These are phyloP conservation scores for Argya squamiceps DNA, from an alignment of 2,797 vertebrate genomes.

Conservation along the genomic window DNA sequence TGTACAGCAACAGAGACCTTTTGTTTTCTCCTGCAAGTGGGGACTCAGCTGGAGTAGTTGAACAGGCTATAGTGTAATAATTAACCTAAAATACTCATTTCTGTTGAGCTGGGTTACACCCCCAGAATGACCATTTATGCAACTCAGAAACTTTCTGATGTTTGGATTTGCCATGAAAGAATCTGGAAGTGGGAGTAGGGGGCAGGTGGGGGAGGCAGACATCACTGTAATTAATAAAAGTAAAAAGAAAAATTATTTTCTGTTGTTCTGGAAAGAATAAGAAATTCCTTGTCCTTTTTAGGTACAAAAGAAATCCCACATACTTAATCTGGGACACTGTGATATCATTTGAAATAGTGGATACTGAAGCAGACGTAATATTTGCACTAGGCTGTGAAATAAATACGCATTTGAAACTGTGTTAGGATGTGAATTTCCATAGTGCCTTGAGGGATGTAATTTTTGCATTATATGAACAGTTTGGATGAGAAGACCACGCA, in stretches of 20 bases:
- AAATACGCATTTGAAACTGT: constrained; percentile 32
- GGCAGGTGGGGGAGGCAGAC: accelerated
- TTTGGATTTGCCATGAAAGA: not conserved
- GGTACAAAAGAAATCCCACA: not conserved
- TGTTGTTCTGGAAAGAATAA: not conserved
- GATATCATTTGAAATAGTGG: not conserved
- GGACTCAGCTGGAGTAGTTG: not conserved
- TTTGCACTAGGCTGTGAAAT: constrained; percentile 32
- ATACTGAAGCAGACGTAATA: not conserved
- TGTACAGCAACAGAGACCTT: not conserved
- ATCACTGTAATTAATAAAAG: not conserved
- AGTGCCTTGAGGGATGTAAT: constrained; percentile 51
- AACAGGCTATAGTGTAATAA: not conserved
- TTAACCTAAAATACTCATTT: not conserved
- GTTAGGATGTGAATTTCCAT: constrained; percentile 53
- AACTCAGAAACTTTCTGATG: not conserved
- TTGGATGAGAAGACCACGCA: constrained; percentile 44
- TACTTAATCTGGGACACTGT: not conserved
- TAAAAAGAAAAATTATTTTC: not conserved
- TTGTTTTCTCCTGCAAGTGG: not conserved
- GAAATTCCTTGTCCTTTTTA: not conserved
- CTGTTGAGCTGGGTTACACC: not conserved
- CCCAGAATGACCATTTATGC: not conserved
- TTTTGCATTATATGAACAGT: constrained; percentile 38
- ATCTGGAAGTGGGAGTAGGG: not conserved